phyloP scores from a whole-genome alignment of 2,888 invertebrate species.

The Sphaeridia pumilis region DNA sequence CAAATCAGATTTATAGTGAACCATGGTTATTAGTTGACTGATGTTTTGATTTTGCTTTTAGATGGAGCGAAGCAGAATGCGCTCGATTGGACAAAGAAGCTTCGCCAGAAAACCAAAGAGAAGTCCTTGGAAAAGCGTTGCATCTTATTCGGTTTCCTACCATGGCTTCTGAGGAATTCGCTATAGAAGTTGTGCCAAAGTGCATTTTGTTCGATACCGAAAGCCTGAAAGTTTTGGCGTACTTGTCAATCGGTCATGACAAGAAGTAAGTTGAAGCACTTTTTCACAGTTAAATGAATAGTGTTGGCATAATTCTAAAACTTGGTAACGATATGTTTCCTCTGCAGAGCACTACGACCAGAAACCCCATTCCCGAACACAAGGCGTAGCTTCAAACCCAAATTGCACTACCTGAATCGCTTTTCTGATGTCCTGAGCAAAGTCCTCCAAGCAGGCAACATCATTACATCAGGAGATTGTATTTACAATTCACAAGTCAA shows the following conservation, averaged over 20 bases:
- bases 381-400: slow-evolving; percentile 30
- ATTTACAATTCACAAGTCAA: slow-evolving; percentile 29
- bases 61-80: slow-evolving; percentile 67
- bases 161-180: slow-evolving; percentile 78
- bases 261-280: slow-evolving; percentile 21
- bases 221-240: slow-evolving; percentile 58
- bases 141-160: slow-evolving; percentile 65
- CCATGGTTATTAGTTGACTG: too few relatives aligned
- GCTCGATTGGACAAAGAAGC: slow-evolving; percentile 52
- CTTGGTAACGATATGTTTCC: too few relatives aligned
- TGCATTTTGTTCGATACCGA: slow-evolving; percentile 63
- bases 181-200: slow-evolving; percentile 61
- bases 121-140: slow-evolving; percentile 57
- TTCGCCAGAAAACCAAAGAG: slow-evolving; percentile 55
- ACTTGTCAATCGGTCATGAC: slow-evolving; percentile 42
- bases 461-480: slow-evolving; percentile 7
- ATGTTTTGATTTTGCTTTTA: too few relatives aligned
- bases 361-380: slow-evolving; percentile 31
- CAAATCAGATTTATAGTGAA: too few relatives aligned
- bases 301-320: neutral
- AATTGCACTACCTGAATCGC: slow-evolving; percentile 30
- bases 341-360: slow-evolving; percentile 26
- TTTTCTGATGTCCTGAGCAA: slow-evolving; percentile 34
- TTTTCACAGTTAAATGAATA: neutral
- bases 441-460: slow-evolving; percentile 19